Evolutionary conservation across 2,888 invertebrate species (phyloP).

Genomic region (Chrysolina oricalcia): DNA sequence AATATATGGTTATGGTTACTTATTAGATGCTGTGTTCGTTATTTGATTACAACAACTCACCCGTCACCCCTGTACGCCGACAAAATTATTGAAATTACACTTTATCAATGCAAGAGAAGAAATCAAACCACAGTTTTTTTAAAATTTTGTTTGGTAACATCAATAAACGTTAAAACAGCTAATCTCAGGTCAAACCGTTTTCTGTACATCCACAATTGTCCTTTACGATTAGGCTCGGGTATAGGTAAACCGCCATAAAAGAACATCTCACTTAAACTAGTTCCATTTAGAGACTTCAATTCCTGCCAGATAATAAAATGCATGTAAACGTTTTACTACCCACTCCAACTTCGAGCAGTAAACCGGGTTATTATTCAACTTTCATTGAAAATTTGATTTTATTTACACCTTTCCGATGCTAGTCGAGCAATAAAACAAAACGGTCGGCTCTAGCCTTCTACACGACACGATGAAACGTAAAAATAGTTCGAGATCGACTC

Average conservation of each 20-base stretch:
- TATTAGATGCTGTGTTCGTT: no score
- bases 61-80: no score
- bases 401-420: conserved; percentile 37
- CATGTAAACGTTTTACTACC: conserved; percentile 28
- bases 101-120: no score
- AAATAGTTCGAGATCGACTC: conserved; percentile 45
- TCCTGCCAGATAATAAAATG: conserved; percentile 13
- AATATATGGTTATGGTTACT: no score
- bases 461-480: conserved; percentile 44
- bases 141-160: no score
- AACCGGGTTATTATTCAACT: conserved; percentile 47
- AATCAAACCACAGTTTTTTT: no score
- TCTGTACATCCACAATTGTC: no score
- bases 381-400: conserved; percentile 50
- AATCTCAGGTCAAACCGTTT: no score
- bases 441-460: conserved; percentile 41
- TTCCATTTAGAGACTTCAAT: conserved; percentile 13
- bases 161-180: no score
- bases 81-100: no score
- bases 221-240: no score
- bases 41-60: no score
- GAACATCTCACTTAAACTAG: background rate
- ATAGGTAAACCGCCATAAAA: conserved; percentile 14
- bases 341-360: conserved; percentile 27
- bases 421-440: conserved; percentile 45